Percentiles rank a stretch among this genome's conserved stretches.
phyloP scores from a whole-genome alignment of 2,888 invertebrate species.

The Andrena bicolor region DNA sequence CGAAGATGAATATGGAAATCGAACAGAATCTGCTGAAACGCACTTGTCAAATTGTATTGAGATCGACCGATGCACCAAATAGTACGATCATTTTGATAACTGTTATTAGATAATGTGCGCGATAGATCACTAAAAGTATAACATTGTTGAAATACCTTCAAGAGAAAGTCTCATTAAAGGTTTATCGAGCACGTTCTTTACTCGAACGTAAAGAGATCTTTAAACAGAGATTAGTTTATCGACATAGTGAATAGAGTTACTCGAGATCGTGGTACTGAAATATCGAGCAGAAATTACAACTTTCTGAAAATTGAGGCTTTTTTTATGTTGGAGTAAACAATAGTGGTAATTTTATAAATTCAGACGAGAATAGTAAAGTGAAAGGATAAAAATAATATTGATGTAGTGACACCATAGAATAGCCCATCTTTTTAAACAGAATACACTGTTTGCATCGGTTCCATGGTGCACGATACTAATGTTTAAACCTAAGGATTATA shows the following conservation, averaged over 20 bases:
- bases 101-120: conserved; percentile 65
- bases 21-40: not conserved
- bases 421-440: not conserved
- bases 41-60: conserved; percentile 1
- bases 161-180: conserved; percentile 8
- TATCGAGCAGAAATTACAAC: not conserved
- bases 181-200: conserved; percentile 15
- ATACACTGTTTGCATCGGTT: not conserved
- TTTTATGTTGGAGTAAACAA: not conserved
- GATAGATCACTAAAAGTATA: not conserved
- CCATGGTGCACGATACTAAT: not conserved
- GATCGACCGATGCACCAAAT: conserved; percentile 3
- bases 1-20: conserved; percentile 49
- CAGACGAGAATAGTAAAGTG: not conserved
- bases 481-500: not conserved
- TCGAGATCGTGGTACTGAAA: not conserved
- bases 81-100: conserved; percentile 50
- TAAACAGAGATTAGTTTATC: conserved; percentile 12
- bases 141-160: not conserved
- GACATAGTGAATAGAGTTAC: not conserved
- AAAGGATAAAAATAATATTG: not conserved
- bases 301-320: not conserved
- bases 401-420: not conserved
- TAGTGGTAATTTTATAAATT: too few relatives aligned
- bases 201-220: conserved; percentile 16